phyloP scores from a whole-genome alignment of 1,140 invertebrate species.

The Trichogramma pretiosum region DNA sequence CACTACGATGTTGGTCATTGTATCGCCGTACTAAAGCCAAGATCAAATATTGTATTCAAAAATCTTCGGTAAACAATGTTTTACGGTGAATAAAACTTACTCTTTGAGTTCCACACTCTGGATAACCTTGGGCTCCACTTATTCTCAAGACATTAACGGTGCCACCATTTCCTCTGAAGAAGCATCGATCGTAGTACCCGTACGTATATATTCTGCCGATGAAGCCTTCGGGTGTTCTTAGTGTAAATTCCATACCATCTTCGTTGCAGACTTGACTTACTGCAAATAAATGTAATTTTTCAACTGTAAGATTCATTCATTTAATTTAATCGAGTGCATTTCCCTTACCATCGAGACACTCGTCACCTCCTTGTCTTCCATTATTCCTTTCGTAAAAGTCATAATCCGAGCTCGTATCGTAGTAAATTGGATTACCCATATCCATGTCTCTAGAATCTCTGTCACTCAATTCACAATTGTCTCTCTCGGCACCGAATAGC shows the following conservation, averaged over 20 bases:
- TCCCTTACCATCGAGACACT: conserved; percentile 71
- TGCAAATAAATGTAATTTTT: conserved; percentile 30
- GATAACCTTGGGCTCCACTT: conserved; percentile 79
- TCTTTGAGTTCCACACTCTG: conserved; percentile 77
- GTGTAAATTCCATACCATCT: conserved; percentile 87
- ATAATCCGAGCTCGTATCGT: conserved; percentile 73
- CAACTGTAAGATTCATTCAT: no score
- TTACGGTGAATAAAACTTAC: conserved; percentile 19
- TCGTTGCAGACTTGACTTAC: conserved; percentile 86
- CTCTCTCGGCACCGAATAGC: conserved; percentile 59
- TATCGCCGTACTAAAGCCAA: conserved; percentile 69
- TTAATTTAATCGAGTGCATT: no score
- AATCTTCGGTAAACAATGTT: conserved; percentile 5
- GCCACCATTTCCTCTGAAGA: conserved; percentile 81
- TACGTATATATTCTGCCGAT: conserved; percentile 84
- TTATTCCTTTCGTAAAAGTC: conserved; percentile 79
- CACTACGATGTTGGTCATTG: conserved; percentile 88
- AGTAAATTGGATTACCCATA: conserved; percentile 72
- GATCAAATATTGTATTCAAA: not conserved
- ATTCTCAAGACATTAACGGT: conserved; percentile 74
- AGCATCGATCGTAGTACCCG: conserved; percentile 84
- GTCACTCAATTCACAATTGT: conserved; percentile 84
- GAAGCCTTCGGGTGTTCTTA: conserved; percentile 79
- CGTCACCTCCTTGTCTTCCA: conserved; percentile 56
- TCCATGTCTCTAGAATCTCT: conserved; percentile 75